Percentiles rank a stretch among this genome's conserved stretches.
phyloP scores from a whole-genome alignment of 2,888 invertebrate genomes.

The Coelogynopora nodosa region DNA sequence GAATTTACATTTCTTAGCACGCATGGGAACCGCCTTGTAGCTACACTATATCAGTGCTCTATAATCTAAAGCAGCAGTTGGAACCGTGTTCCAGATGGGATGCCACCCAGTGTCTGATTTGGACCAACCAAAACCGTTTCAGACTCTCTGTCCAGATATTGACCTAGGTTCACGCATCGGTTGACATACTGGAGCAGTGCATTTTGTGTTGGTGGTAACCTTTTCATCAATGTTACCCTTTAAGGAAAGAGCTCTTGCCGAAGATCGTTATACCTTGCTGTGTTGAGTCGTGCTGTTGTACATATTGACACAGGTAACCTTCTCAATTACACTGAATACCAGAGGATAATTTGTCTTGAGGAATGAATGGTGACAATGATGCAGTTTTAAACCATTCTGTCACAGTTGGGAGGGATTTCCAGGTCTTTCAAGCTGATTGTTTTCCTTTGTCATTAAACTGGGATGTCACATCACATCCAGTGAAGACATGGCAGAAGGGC shows the following conservation, averaged over 20 bases:
- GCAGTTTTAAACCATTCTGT: too few relatives aligned
- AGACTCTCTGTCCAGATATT: neutral
- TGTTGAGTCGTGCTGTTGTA: neutral
- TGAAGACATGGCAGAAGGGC: too few relatives aligned
- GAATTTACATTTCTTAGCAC: too few relatives aligned
- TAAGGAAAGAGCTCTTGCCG: neutral
- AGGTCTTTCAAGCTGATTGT: too few relatives aligned
- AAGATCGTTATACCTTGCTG: neutral
- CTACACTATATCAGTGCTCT: too few relatives aligned
- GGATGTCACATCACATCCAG: too few relatives aligned
- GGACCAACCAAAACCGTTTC: constrained; percentile 27
- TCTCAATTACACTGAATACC: neutral
- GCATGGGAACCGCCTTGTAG: too few relatives aligned
- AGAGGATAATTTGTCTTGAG: too few relatives aligned
- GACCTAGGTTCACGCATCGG: neutral
- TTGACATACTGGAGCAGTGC: neutral
- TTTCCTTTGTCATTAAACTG: too few relatives aligned
- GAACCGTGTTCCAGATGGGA: constrained; percentile 3
- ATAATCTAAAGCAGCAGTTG: constrained; percentile 25
- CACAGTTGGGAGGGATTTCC: too few relatives aligned
- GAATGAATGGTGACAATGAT: too few relatives aligned
- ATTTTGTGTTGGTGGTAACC: neutral
- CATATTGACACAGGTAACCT: neutral
- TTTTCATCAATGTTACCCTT: neutral
- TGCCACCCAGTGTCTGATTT: constrained; percentile 23